A percentile compares a stretch with the other conserved stretches of the same genome.
phyloP scores from a whole-genome alignment of 2,888 invertebrate genomes.

The Eilema sororculum region DNA sequence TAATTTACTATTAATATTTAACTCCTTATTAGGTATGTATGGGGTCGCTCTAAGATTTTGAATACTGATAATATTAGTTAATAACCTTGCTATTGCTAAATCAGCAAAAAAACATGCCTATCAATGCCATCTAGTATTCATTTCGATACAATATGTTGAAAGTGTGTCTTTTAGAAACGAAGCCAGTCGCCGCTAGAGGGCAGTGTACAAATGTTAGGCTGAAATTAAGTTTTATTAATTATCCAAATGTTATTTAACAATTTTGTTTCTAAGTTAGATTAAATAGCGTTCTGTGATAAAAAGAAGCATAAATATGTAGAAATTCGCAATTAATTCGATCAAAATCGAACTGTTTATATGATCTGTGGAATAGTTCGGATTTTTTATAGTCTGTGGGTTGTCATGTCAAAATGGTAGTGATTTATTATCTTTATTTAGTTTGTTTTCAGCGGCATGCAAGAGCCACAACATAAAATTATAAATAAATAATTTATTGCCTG shows the following conservation, averaged over 20 bases:
- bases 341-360: not conserved
- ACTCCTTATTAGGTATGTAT: not conserved
- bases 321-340: not conserved
- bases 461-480: not conserved
- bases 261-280: not conserved
- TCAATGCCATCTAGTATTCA: not conserved
- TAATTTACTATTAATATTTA: no score
- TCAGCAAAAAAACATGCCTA: no score
- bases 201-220: not conserved
- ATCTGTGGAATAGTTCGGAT: not conserved
- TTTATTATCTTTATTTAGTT: not conserved
- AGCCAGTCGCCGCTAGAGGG: not conserved
- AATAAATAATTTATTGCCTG: not conserved
- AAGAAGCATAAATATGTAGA: not conserved
- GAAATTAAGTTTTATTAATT: not conserved
- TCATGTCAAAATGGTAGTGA: not conserved
- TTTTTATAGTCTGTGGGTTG: not conserved
- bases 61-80: not conserved
- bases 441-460: not conserved
- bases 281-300: not conserved
- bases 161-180: not conserved
- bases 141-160: not conserved
- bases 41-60: not conserved
- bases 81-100: not conserved
- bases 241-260: not conserved